A percentile compares a stretch with the other conserved stretches of the same genome.
Evolutionary conservation across 2,797 vertebrate genomes (phyloP).

Genomic region (Sebastes baramenuke): DNA sequence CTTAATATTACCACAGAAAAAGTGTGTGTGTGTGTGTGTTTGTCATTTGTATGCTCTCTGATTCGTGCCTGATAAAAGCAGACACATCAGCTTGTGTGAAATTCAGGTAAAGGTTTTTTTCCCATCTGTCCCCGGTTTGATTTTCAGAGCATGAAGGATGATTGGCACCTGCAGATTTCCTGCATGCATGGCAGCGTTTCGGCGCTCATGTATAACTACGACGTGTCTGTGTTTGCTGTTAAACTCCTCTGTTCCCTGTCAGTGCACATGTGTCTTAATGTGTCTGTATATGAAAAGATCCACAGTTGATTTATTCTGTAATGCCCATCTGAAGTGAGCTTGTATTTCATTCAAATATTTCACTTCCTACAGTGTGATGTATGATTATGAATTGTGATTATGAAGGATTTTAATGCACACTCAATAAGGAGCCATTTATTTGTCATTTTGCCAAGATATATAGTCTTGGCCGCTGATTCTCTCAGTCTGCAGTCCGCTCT

Average conservation of each 20-base stretch:
- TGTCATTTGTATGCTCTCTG: not conserved
- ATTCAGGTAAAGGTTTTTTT: not conserved
- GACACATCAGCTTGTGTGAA: not conserved
- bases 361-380: not conserved
- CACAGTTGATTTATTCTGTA: not conserved
- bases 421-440: conserved; percentile 11
- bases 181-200: not conserved
- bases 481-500: not conserved
- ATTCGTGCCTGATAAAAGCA: not conserved
- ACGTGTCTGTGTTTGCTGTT: not conserved
- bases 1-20: not conserved
- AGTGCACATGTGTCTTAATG: not conserved
- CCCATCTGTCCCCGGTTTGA: not conserved
- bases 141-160: not conserved
- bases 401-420: conserved; percentile 18
- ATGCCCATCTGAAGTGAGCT: not conserved
- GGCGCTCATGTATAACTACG: not conserved
- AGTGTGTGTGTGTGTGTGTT: not conserved
- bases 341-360: conserved; percentile 34
- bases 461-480: not conserved
- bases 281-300: not conserved
- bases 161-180: not conserved
- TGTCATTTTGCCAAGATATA: conserved; percentile 35
- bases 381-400: conserved; percentile 37
- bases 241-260: not conserved